Evolutionary conservation across 1,140 invertebrate species (phyloP), one percentile per base, ranked within the genome.

Genomic region (Varroa destructor): DNA sequence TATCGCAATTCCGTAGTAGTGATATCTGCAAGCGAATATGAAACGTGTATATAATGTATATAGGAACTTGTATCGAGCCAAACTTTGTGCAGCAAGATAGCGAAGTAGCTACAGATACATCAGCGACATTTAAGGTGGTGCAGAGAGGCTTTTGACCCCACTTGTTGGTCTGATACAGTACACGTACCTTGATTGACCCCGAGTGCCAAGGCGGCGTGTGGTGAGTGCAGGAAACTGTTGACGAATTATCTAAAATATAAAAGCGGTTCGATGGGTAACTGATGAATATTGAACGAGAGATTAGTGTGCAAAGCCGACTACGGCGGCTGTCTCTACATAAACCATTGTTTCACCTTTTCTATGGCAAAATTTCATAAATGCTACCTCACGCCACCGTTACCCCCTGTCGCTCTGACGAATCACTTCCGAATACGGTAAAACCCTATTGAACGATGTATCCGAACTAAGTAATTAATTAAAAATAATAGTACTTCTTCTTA

Each of bases 191-290:
- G 83, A 84, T 75, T 84, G 83, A 4, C 84, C 84, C 71, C 83
- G 73, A 1, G 83, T 84, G 10, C 84, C 84, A 43, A 84, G 77
- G 46, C 84, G 75, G 71, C 84, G 71, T 0, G 83, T 84, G 6
- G 83, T 84, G 25, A 84, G 79, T 56, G 81, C 79, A 0, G 82
- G 82, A 78, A 84, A 84, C 76, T 83, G 82, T 74, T 84, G 83
- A 1, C 83, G 77, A 73, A 84, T 83, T 64, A 84, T 84, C 83
- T 84, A 74, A 8, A 74, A 74, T 5, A 5, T 51, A 56, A 57
- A 25, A 40, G 64, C 51, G 25, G 43, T 4, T 57, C 36, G 42
- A 55, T 71, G 56, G n/a, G 58, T n/a, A 43, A 14, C 51, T 57
- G n/a, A 71, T 71, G 71, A 37, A 54, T 36, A 71, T 42, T 25